Conservation (phyloP, 1,140 invertebrate genomes). For the Cherax quadricarinatus region DNA sequence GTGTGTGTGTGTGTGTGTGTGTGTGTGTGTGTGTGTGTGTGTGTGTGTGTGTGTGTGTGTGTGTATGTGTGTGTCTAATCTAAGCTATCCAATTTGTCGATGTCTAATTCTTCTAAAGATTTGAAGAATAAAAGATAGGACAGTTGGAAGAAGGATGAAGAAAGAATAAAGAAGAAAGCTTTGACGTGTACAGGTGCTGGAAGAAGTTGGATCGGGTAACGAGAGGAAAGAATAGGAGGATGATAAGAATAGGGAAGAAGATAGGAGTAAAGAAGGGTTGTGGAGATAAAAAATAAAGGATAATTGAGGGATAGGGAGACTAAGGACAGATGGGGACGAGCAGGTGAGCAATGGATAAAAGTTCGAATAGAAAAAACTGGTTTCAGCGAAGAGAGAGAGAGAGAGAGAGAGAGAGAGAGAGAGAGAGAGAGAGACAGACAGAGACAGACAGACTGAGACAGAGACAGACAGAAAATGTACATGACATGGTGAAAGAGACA, state of each 20-base stretch:
- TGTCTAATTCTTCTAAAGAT: too few species aligned
- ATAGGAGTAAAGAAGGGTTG: too few species aligned
- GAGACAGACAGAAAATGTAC: not conserved
- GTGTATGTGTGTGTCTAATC: not conserved
- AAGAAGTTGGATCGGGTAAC: too few species aligned
- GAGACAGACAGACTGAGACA: not conserved
- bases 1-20: not conserved
- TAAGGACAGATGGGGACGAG: not conserved
- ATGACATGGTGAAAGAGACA: too few species aligned
- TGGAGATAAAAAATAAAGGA: too few species aligned
- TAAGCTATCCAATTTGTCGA: too few species aligned
- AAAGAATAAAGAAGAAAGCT: not conserved
- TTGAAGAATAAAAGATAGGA: not conserved
- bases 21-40: not conserved
- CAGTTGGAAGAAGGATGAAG: not conserved
- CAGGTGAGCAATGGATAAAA: not conserved
- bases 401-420: conserved; percentile 26
- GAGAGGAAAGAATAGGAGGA: not conserved
- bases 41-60: not conserved
- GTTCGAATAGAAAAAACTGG: too few species aligned
- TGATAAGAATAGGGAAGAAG: not conserved
- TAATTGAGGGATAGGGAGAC: not conserved
- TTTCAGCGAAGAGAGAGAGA: not conserved
- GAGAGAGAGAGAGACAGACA: not conserved
- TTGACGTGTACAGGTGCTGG: too few species aligned